Base-by-base conservation (phyloP, 2,797 vertebrate species). In the Sphenodon punctatus region DNA sequence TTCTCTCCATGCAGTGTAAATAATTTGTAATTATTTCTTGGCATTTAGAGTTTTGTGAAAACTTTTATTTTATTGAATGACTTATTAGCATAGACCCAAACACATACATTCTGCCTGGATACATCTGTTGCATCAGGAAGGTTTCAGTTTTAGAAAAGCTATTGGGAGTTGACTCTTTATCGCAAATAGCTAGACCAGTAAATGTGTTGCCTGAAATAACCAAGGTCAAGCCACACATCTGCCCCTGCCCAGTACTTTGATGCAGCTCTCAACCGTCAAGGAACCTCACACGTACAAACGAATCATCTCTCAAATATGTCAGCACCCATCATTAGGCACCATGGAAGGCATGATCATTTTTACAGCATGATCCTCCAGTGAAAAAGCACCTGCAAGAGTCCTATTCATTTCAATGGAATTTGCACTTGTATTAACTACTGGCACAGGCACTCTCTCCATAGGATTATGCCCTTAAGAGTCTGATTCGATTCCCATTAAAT, bases 81-180 rank as follows among this genome's bases (percentile, higher is more conserved):
- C 17, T 7, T n/a, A 6, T 58, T 36, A 3, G 49, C 1, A 1
- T 7, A 39, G 38, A 36, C 32, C 39, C 55, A 38, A 7, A 45
- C 2, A 41, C 19, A 55, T 8, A 51, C 2, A 51, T 14, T 34
- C 49, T 38, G 36, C 0, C 0, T 20, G 34, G 17, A 45, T 46
- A 51, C 27, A 65, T 19, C 19, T 80, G 36, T 41, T 8, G 8
- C 22, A 77, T 11, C 74, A 67, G 61, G 67, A 61, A 23, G 20
- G 65, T 27, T 42, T 64, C 20, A 36, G 20, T 6, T 58, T 32
- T 58, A 58, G 55, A 23, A 58, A 58, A 58, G 55, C 19, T 23
- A 4, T 14, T 34, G 13, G 20, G 34, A 10, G 4, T 58, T 23
- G 55, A 58, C 7, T 58, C 30, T 27, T 58, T 20, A 6, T 22